Conservation (phyloP, 2,888 invertebrate species). For the Notodonta ziczac region DNA sequence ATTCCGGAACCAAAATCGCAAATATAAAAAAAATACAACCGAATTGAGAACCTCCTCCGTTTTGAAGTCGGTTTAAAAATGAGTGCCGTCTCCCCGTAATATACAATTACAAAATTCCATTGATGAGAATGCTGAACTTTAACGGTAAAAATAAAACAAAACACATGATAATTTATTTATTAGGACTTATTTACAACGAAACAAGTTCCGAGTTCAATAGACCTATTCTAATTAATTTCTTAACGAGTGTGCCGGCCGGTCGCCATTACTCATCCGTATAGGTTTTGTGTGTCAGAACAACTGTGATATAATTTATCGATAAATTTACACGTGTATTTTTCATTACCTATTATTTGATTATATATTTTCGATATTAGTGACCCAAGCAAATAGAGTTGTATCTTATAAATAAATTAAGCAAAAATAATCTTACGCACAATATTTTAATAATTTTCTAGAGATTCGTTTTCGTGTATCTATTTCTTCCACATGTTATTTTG, state of each 20-base stretch:
- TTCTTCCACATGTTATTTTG: constrained; percentile 1
- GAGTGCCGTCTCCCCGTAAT: no score
- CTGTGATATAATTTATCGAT: constrained; percentile 8
- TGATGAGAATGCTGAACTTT: no score
- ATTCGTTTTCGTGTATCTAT: background rate
- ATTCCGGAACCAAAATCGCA: no score
- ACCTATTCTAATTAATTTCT: constrained; percentile 50
- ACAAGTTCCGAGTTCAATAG: constrained; percentile 38
- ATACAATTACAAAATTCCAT: no score
- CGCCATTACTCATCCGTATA: constrained; percentile 50
- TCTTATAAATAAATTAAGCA: no score
- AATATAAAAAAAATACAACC: no score
- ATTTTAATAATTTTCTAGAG: no score
- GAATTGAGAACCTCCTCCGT: no score
- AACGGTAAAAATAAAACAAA: background rate
- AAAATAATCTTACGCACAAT: no score
- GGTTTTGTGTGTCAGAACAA: constrained; percentile 39
- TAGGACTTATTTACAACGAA: background rate
- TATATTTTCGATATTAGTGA: background rate
- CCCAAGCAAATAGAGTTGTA: background rate
- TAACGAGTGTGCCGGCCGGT: constrained; percentile 42
- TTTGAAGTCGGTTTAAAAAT: no score
- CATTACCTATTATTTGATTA: background rate
- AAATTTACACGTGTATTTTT: background rate
- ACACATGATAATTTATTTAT: background rate